Evolutionary conservation across 2,888 invertebrate species (phyloP).

Genomic region (Cephus sareptanus): DNA sequence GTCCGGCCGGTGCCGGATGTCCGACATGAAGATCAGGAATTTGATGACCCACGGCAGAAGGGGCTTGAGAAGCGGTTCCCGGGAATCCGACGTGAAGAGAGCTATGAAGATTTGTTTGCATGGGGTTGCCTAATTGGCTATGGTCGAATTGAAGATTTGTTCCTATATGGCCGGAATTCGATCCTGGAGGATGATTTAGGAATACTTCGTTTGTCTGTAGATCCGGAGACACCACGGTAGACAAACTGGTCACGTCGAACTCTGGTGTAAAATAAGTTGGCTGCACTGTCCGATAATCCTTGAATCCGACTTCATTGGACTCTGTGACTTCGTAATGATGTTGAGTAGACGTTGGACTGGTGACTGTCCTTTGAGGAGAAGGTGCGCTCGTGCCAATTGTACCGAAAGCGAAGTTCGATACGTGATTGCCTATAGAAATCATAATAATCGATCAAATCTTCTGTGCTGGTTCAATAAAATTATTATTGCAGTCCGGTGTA

Average conservation of each 20-base stretch:
- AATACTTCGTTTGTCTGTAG: slow-evolving; percentile 50
- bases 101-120: slow-evolving; percentile 59
- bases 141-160: slow-evolving; percentile 36
- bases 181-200: slow-evolving; percentile 38
- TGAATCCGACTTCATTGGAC: slow-evolving; percentile 40
- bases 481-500: no score
- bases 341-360: slow-evolving; percentile 36
- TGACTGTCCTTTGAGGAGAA: slow-evolving; percentile 28
- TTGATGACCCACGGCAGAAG: slow-evolving; percentile 39
- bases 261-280: slow-evolving; percentile 47
- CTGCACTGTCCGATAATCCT: slow-evolving; percentile 41
- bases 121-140: slow-evolving; percentile 41
- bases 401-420: slow-evolving; percentile 27
- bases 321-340: slow-evolving; percentile 59
- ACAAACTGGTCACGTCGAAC: slow-evolving; percentile 42
- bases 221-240: slow-evolving; percentile 42
- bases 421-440: slow-evolving; percentile 13
- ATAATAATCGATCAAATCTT: background rate
- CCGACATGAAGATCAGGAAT: slow-evolving; percentile 54
- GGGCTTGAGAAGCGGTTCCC: slow-evolving; percentile 38
- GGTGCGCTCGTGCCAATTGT: slow-evolving; percentile 30
- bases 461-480: no score
- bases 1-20: slow-evolving; percentile 49
- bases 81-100: slow-evolving; percentile 55
- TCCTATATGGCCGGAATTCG: slow-evolving; percentile 31